These are phyloP conservation scores for Oncorhynchus mykiss DNA, from an alignment of 2,113 vertebrate species.

Conservation along the genomic window DNA sequence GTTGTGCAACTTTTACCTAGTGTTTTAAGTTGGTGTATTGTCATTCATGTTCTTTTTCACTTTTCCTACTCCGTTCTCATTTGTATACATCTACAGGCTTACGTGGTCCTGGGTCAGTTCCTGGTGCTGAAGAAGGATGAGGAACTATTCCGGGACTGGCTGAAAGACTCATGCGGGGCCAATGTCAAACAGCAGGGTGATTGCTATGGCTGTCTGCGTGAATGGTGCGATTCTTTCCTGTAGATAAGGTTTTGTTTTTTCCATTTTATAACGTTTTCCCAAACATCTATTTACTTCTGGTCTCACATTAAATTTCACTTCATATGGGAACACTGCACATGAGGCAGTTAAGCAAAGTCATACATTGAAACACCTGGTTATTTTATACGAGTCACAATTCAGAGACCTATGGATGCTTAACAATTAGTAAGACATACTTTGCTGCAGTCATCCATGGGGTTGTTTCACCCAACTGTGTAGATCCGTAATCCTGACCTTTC, in stretches of 20 bases:
- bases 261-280: constrained; percentile 22
- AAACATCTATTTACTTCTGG: constrained; percentile 46
- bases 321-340: constrained; percentile 14
- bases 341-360: not conserved
- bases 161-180: constrained; percentile 84
- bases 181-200: constrained; percentile 86
- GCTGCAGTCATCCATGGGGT: not conserved
- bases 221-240: constrained; percentile 92
- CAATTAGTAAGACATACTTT: not conserved
- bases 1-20: not conserved
- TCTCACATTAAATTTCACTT: constrained; percentile 20
- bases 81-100: constrained; percentile 76
- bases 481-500: constrained; percentile 6
- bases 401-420: not conserved
- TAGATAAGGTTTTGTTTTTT: constrained; percentile 53
- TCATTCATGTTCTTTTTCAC: not conserved
- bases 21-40: not conserved
- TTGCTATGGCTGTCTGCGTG: constrained; percentile 84
- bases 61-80: not conserved
- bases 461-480: constrained; percentile 16
- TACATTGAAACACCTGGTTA: not conserved
- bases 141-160: constrained; percentile 88
- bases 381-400: constrained; percentile 11
- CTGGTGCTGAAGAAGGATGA: constrained; percentile 88
- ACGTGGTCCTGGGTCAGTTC: constrained; percentile 89